Evolutionary conservation across 2,888 invertebrate genomes (phyloP).

Genomic region (Callimorpha dominula): DNA sequence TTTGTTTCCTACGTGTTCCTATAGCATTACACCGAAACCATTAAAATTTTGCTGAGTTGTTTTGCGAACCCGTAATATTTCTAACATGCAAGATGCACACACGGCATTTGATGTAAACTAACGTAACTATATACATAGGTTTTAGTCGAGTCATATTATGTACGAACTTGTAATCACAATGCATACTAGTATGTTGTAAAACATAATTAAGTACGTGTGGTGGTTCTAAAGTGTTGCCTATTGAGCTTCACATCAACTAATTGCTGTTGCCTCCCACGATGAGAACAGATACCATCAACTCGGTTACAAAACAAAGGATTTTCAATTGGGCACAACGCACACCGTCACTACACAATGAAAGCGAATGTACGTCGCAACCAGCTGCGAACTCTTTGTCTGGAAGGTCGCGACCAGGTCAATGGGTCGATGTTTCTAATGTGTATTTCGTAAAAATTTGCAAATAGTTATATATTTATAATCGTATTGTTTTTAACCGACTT

Average conservation of each 20-base stretch:
- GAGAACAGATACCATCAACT: slow-evolving; percentile 46
- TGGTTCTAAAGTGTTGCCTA: slow-evolving; percentile 11
- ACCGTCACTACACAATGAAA: slow-evolving; percentile 48
- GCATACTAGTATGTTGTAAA: slow-evolving; percentile 11
- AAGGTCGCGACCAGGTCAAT: slow-evolving; percentile 51
- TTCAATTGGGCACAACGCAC: slow-evolving; percentile 46
- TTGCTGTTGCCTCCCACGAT: slow-evolving; percentile 37
- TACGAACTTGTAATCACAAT: not conserved
- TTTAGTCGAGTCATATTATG: not conserved
- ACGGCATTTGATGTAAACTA: not conserved
- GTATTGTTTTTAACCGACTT: too few species aligned
- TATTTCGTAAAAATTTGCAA: slow-evolving; percentile 32
- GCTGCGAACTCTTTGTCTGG: slow-evolving; percentile 54
- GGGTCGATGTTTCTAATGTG: slow-evolving; percentile 42
- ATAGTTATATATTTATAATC: slow-evolving; percentile 1
- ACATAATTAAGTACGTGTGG: slow-evolving; percentile 19
- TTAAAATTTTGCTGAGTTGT: not conserved
- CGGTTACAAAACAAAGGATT: slow-evolving; percentile 63
- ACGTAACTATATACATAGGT: not conserved
- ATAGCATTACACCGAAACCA: not conserved
- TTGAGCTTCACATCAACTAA: slow-evolving; percentile 32
- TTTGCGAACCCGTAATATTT: not conserved
- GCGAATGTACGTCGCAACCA: slow-evolving; percentile 54
- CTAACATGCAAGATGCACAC: not conserved
- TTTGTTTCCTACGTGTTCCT: not conserved